Evolutionary conservation across 1,140 invertebrate species (phyloP).

Genomic region (Ericerus pela): DNA sequence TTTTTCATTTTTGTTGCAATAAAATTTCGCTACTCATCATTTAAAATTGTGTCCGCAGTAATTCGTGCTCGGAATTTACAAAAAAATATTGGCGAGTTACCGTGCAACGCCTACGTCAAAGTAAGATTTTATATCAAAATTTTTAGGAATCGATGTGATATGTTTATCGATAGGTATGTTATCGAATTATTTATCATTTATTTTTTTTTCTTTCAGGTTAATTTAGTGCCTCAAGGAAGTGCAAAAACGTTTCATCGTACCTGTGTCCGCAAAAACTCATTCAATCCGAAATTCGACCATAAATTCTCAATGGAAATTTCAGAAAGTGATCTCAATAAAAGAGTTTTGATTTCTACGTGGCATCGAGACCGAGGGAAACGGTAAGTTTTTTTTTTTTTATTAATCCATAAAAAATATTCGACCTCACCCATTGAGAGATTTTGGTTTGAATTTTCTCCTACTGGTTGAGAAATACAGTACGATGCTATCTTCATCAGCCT

Average conservation of each 20-base stretch:
- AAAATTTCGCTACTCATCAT: no score
- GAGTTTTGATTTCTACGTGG: slow-evolving; percentile 37
- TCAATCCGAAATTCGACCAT: slow-evolving; percentile 34
- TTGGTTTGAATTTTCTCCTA: no score
- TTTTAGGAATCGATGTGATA: not conserved
- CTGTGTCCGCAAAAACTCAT: slow-evolving; percentile 30
- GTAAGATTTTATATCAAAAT: slow-evolving; percentile 21
- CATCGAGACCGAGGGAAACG: slow-evolving; percentile 32
- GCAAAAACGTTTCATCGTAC: slow-evolving; percentile 35
- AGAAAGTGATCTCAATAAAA: slow-evolving; percentile 32
- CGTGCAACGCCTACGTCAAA: slow-evolving; percentile 29
- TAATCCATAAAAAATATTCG: no score
- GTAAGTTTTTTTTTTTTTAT: slow-evolving; percentile 30
- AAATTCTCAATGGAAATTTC: slow-evolving; percentile 36
- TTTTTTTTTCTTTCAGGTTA: slow-evolving; percentile 20
- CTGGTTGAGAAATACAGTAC: no score
- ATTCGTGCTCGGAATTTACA: slow-evolving; percentile 24
- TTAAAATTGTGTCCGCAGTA: no score
- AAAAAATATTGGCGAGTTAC: slow-evolving; percentile 20
- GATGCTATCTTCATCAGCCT: no score
- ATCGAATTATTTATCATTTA: not conserved
- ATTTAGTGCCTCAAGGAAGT: slow-evolving; percentile 30
- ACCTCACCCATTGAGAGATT: no score
- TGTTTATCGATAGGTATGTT: slow-evolving; percentile 11
- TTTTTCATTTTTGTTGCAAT: slow-evolving; percentile 20